Evolutionary conservation across 2,113 vertebrate species (phyloP).

Genomic region (Rafetus swinhoei): DNA sequence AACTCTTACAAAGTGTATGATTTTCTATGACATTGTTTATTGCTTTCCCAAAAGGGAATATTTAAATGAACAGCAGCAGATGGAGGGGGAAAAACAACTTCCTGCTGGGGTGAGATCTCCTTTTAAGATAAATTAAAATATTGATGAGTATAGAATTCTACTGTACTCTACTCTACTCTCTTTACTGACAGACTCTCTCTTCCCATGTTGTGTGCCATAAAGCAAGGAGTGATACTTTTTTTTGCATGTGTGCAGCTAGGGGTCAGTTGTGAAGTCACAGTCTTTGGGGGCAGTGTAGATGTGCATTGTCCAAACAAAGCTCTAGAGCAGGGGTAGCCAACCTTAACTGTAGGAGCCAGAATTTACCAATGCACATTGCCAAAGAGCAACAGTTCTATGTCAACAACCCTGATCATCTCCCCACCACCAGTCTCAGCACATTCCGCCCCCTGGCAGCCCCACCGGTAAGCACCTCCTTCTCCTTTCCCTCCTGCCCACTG

Average conservation of each 20-base stretch:
- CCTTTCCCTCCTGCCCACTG: no score
- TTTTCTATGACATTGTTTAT: neutral
- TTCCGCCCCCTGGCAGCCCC: no score
- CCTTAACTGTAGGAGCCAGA: no score
- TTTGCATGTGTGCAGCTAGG: neutral
- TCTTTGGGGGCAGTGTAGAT: neutral
- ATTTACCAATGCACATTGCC: no score
- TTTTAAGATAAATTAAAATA: neutral
- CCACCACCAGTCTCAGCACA: no score
- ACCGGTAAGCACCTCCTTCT: no score
- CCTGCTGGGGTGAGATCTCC: neutral
- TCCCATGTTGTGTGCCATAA: neutral
- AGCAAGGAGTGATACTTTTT: neutral
- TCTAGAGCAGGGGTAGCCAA: neutral
- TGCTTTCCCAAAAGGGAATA: neutral
- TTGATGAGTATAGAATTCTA: neutral
- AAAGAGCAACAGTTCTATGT: no score
- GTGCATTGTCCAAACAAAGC: neutral
- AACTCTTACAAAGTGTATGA: no score
- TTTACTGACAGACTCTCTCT: neutral
- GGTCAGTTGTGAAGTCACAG: neutral
- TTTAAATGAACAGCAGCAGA: neutral
- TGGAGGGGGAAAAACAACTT: neutral
- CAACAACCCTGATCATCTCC: no score
- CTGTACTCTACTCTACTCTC: neutral